phyloP scores from a whole-genome alignment of 2,797 vertebrate species.

The Chromis chromis region DNA sequence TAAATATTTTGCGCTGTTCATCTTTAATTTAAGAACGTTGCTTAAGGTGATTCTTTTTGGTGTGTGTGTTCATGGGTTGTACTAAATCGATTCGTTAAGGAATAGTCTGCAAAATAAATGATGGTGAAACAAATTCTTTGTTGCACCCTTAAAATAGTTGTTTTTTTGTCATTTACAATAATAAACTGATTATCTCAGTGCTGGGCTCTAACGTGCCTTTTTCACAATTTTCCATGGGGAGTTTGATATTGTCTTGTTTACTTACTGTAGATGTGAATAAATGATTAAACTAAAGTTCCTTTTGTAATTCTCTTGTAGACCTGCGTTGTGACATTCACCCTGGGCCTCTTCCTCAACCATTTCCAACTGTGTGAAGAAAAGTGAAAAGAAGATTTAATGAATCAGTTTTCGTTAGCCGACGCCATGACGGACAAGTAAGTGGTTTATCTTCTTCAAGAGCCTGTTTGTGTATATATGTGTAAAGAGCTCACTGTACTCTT shows the following conservation, averaged over 20 bases:
- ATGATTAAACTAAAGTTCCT: constrained; percentile 1
- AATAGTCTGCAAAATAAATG: background rate
- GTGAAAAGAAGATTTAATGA: constrained; percentile 78
- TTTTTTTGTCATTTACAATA: background rate
- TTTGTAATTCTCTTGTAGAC: constrained; percentile 61
- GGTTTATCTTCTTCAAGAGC: constrained; percentile 37
- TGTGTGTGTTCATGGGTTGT: too few relatives aligned
- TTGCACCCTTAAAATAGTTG: background rate
- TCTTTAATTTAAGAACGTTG: too few relatives aligned
- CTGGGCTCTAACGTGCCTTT: too few relatives aligned
- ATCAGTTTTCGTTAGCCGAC: constrained; percentile 82
- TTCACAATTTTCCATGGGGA: background rate
- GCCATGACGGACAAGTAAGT: constrained; percentile 89
- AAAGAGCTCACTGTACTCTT: constrained; percentile 51
- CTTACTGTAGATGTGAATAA: background rate
- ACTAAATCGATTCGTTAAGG: too few relatives aligned
- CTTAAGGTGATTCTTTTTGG: too few relatives aligned
- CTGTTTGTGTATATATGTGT: constrained; percentile 24
- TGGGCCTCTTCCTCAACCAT: constrained; percentile 41
- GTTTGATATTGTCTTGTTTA: background rate
- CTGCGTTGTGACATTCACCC: constrained; percentile 25
- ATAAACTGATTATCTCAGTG: background rate
- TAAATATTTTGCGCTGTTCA: too few relatives aligned
- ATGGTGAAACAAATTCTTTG: too few relatives aligned
- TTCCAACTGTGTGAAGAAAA: constrained; percentile 67